phyloP scores from a whole-genome alignment of 2,797 vertebrate species.

The Psittacula derbiana region DNA sequence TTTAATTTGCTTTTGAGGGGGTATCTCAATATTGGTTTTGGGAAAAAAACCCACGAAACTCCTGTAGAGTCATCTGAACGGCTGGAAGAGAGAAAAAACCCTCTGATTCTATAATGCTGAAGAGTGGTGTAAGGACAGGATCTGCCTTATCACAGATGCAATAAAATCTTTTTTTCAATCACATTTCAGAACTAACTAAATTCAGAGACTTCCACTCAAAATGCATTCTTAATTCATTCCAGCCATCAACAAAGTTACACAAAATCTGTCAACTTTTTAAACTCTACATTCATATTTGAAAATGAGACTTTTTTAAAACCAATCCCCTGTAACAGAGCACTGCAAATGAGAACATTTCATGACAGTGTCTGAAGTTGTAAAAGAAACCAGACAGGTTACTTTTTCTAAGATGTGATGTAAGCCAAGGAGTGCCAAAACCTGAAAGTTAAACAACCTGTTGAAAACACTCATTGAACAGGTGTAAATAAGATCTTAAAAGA shows the following conservation, averaged over 20 bases:
- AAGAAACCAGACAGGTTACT: background rate
- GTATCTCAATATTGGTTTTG: background rate
- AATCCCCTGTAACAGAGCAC: background rate
- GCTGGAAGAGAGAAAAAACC: background rate
- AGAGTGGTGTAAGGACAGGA: background rate
- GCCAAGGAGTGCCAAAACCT: background rate
- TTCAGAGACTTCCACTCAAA: background rate
- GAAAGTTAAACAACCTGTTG: background rate
- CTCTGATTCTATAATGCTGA: background rate
- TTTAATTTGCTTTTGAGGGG: background rate
- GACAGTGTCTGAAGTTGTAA: background rate
- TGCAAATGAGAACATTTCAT: background rate
- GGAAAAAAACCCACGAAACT: fast-evolving
- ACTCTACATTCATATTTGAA: background rate
- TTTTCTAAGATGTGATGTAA: background rate
- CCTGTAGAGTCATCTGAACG: background rate
- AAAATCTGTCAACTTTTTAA: background rate
- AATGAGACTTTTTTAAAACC: background rate
- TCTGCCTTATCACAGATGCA: background rate
- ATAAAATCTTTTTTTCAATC: background rate
- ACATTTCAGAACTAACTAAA: background rate
- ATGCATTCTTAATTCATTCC: background rate
- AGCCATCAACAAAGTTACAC: background rate
- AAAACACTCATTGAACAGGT: background rate
- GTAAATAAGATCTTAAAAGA: background rate